These are phyloP conservation scores for Pterois miles DNA, from an alignment of 2,797 vertebrate species.

Conservation along the genomic window DNA sequence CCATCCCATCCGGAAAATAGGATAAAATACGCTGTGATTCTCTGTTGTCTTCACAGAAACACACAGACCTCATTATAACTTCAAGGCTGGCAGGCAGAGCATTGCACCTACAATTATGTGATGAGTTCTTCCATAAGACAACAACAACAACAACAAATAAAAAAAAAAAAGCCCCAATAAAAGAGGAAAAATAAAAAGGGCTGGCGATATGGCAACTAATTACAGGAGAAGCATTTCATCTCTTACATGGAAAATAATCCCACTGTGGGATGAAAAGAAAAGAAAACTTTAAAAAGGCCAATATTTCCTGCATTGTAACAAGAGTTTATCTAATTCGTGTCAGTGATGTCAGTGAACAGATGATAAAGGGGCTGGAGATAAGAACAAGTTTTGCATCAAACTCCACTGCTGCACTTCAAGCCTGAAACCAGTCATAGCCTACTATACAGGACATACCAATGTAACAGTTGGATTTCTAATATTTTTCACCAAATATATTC, in stretches of 20 bases:
- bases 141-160: constrained; percentile 50
- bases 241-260: constrained; percentile 66
- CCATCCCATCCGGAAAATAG: constrained; percentile 70
- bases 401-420: constrained; percentile 1
- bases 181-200: constrained; percentile 56
- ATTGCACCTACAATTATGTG: constrained; percentile 79
- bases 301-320: constrained; percentile 46
- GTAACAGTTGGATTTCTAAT: constrained; percentile 3
- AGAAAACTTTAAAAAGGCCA: constrained; percentile 48
- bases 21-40: constrained; percentile 78
- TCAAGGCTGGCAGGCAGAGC: constrained; percentile 79
- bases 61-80: constrained; percentile 84
- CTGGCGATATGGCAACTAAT: constrained; percentile 74
- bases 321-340: constrained; percentile 59
- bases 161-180: constrained; percentile 37
- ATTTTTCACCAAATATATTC: constrained; percentile 19
- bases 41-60: constrained; percentile 76
- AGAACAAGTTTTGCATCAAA: constrained; percentile 44
- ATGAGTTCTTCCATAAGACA: constrained; percentile 70
- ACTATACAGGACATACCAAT: background rate
- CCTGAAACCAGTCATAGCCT: constrained; percentile 19
- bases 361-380: constrained; percentile 37
- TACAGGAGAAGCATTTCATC: constrained; percentile 70
- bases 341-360: constrained; percentile 44
- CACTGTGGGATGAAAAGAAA: constrained; percentile 49